Evolutionary conservation across 2,797 vertebrate genomes (phyloP), one percentile per base, ranked within the genome.

Genomic region (Nannoperca australis): DNA sequence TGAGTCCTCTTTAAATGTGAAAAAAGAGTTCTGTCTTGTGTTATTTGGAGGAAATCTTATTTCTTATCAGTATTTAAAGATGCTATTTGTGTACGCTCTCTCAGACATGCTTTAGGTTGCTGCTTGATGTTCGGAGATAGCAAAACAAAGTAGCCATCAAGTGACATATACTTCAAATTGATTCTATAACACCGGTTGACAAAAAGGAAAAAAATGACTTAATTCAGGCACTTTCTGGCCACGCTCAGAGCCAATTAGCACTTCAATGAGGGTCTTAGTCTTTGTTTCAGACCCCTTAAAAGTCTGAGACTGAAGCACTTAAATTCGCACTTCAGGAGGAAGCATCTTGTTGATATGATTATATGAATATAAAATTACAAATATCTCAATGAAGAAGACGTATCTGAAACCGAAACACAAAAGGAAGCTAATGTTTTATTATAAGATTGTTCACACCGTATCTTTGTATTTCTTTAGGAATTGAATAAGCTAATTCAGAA

Each of bases 1-100:
- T 84, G 73, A 85, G 88, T 90, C 88, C 85, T 90, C 67, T 92
- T 84, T 90, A 91, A 93, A 94, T 94, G 93, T 94, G 91, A 95
- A 93, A 85, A 89, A 64, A 76, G 7, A 81, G 68, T 70, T 89
- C 75, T 74, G 73, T 74, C 78, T 90, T 86, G 73, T 81, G 62
- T 86, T 88, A 84, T 83, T 72, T n/a, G 17, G 76, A 88, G 63
- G 79, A 90, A 84, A 77, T 44, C 36, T 79, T 76, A 49, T 87
- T 91, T 89, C 63, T 90, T 84, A 76, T 89, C 85, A 91, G 91
- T 94, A 93, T 94, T 94, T 88, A 85, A 91, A 88, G 61, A 89
- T 71, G 78, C 75, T 87, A 38, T 74, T 83, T 78, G 71, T 84
- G 75, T 70, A 83, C 73, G 83, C 76, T 76, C 64, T 60, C 45